Conservation (phyloP, 2,113 vertebrate species). For the Xiphophorus maculatus region DNA sequence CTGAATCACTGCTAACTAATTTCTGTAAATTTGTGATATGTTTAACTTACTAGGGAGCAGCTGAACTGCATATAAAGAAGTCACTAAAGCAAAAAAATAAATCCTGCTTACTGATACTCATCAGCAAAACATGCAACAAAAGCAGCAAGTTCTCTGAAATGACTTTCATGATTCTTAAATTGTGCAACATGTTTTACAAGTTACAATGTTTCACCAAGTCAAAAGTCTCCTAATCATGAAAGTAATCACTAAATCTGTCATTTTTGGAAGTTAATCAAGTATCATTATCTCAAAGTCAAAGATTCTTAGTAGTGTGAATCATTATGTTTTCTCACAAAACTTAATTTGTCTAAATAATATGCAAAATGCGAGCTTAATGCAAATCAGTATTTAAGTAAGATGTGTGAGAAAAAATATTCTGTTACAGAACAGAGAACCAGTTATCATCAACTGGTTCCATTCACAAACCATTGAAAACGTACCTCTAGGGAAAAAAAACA, state of each 20-base stretch:
- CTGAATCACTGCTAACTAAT: conserved; percentile 11
- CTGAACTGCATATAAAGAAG: neutral
- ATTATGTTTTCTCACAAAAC: neutral
- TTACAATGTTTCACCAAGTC: too few species aligned
- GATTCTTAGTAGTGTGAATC: too few species aligned
- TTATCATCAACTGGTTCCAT: neutral
- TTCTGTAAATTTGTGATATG: neutral
- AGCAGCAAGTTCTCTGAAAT: neutral
- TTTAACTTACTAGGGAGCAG: neutral
- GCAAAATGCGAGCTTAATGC: conserved; percentile 3
- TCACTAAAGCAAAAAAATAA: neutral
- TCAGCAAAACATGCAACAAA: conserved; percentile 3
- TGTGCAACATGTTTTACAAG: neutral
- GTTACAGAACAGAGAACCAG: too few species aligned
- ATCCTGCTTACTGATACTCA: neutral
- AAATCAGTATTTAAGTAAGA: neutral
- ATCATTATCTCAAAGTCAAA: neutral
- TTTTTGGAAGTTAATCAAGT: neutral
- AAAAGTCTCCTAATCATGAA: neutral
- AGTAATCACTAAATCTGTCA: neutral
- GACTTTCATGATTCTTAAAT: neutral
- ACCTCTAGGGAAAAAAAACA: neutral
- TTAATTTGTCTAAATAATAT: neutral
- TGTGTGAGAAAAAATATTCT: neutral
- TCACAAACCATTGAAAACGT: neutral